Conservation (phyloP, 2,888 invertebrate genomes). For the Anaspis maculata region DNA sequence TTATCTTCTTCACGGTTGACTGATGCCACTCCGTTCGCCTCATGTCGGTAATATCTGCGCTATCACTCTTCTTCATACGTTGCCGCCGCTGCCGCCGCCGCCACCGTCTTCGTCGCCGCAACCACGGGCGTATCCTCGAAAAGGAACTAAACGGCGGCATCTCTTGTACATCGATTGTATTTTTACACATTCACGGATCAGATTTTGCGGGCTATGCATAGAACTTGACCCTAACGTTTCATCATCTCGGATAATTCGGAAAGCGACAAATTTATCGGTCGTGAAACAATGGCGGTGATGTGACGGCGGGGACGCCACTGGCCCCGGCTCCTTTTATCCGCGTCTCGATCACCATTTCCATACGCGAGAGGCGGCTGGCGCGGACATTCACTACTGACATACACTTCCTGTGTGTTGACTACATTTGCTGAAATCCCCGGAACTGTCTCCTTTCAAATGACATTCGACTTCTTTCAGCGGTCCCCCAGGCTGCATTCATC, state of each 20-base stretch:
- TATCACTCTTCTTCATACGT: conserved; percentile 17
- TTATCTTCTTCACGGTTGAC: conserved; percentile 41
- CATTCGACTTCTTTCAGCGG: conserved; percentile 11
- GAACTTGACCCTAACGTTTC: too few species aligned
- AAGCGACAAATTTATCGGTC: too few species aligned
- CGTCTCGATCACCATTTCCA: conserved; percentile 13
- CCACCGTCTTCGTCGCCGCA: conserved; percentile 5
- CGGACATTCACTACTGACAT: conserved; percentile 12
- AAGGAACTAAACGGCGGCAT: too few species aligned
- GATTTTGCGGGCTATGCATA: too few species aligned
- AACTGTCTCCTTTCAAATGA: conserved; percentile 7
- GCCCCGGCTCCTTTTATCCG: conserved; percentile 11
- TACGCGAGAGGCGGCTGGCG: conserved; percentile 7
- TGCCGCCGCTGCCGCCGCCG: conserved; percentile 6
- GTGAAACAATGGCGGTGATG: too few species aligned
- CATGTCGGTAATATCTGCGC: conserved; percentile 22
- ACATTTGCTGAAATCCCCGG: conserved; percentile 12
- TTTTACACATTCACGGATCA: too few species aligned
- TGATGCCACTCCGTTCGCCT: conserved; percentile 34
- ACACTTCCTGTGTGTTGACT: conserved; percentile 12
- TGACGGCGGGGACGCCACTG: conserved; percentile 7
- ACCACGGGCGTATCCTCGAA: too few species aligned
- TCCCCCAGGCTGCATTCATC: conserved; percentile 10
- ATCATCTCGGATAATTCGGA: too few species aligned
- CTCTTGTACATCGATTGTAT: too few species aligned